Base-by-base conservation (phyloP, 2,888 invertebrate species). In the Drosophila pegasa region DNA sequence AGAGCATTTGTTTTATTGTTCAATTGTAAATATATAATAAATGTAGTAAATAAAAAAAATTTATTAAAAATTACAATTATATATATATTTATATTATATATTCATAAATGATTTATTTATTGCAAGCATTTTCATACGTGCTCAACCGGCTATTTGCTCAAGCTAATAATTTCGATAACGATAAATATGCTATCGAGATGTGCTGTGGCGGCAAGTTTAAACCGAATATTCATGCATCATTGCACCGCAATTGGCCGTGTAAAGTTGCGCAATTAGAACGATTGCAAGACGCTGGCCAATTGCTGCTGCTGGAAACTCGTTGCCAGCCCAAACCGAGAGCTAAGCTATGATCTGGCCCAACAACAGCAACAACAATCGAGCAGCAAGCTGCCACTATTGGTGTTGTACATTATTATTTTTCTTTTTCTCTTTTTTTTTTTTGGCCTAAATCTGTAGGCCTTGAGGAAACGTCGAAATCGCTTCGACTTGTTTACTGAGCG, bases 401-500 rank as follows among this genome's bases (percentile, higher is more conserved):
- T 48, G 72, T 48, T 72, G 77, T 84, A 87, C 69, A 75, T 78
- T 85, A 55, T 83, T 29, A 18, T 45, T 70, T 86, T 75, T 74
- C 86, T 10, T 25, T 22, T n/a, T n/a, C 6, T 25, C 6, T 69
- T 22, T n/a, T n/a, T 25, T 25, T 25, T 69, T 88, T 71, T 78
- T 85, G 84, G 85, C 85, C 85, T 85, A 85, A 85, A 85, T 85
- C 80, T 84, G 84, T 88, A 85, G 85, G 85, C 85, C 85, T 85
- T 85, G 85, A 85, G 85, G 87, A 85, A 86, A 86, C 87, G 88
- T 87, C 84, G 84, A 84, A 86, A 87, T 88, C 88, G 80, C 84
- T 88, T 75, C 73, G 83, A 88, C 87, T 88, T 87, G 88, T 80
- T 88, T 83, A 73, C 88, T 74, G 83, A 83, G 88, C 63, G 63